These are phyloP conservation scores for Pollenia angustigena DNA, from an alignment of 2,888 invertebrate species.

Conservation along the genomic window DNA sequence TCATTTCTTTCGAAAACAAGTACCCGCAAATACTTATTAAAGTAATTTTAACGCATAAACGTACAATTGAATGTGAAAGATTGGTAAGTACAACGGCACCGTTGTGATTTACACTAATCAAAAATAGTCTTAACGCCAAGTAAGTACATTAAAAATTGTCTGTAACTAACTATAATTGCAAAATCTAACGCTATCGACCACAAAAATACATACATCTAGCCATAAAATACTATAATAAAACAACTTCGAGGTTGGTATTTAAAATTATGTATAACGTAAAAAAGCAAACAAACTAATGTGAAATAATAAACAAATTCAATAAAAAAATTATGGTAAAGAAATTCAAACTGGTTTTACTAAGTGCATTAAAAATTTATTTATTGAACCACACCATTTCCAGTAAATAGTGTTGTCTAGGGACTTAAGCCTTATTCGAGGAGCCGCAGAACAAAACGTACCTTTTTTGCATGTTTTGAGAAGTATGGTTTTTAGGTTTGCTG, in stretches of 20 bases:
- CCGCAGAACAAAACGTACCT: no score
- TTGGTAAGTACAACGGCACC: conserved; percentile 1
- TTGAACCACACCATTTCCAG: conserved; percentile 17
- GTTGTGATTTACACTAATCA: conserved; percentile 1
- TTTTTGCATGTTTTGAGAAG: no score
- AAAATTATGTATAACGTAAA: conserved; percentile 22
- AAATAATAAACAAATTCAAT: conserved; percentile 54
- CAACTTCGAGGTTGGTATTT: conserved; percentile 44
- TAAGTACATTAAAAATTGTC: conserved; percentile 14
- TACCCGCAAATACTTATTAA: conserved; percentile 54
- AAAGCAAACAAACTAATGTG: conserved; percentile 26
- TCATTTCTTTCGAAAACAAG: conserved; percentile 20
- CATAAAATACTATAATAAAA: conserved; percentile 5
- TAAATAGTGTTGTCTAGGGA: background rate
- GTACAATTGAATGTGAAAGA: conserved; percentile 5
- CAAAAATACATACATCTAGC: background rate
- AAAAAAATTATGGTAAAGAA: conserved; percentile 21
- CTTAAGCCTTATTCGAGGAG: no score
- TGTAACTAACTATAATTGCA: conserved; percentile 34
- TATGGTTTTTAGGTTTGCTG: no score
- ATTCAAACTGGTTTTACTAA: conserved; percentile 59
- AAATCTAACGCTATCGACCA: conserved; percentile 41
- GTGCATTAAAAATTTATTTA: conserved; percentile 20
- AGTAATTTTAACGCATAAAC: conserved; percentile 59
- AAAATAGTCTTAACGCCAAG: conserved; percentile 29